phyloP scores from a whole-genome alignment of 2,888 invertebrate genomes.

The Meloe dianella region DNA sequence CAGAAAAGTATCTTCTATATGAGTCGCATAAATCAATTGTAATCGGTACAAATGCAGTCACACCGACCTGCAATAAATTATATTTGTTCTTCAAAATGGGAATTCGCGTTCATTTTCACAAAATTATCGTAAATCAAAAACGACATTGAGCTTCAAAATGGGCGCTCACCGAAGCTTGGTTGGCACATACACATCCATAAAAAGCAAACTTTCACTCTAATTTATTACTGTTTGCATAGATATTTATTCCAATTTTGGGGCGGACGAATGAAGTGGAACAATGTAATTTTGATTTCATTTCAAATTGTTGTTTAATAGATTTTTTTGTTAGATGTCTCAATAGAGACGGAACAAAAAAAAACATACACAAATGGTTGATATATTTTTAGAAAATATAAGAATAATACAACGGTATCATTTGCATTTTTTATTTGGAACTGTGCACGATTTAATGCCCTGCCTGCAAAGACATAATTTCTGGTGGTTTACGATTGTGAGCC shows the following conservation, averaged over 20 bases:
- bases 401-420: constrained; percentile 47
- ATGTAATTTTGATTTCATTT: constrained; percentile 5
- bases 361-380: neutral
- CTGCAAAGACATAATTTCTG: constrained; percentile 57
- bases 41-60: constrained; percentile 53
- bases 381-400: constrained; percentile 23
- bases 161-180: constrained; percentile 2
- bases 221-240: constrained; percentile 52
- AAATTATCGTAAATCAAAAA: constrained; percentile 59
- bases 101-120: constrained; percentile 59
- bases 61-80: constrained; percentile 55
- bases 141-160: constrained; percentile 58
- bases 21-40: constrained; percentile 49
- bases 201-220: constrained; percentile 50
- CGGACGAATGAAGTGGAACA: constrained; percentile 11
- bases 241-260: constrained; percentile 45
- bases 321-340: neutral
- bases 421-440: constrained; percentile 49
- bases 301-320: constrained; percentile 10
- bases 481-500: constrained; percentile 58
- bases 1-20: constrained; percentile 47
- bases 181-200: constrained; percentile 4
- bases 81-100: constrained; percentile 58
- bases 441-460: constrained; percentile 45
- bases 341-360: neutral